Conservation (phyloP, 1,140 invertebrate species). For the Drosophila ficusphila region DNA sequence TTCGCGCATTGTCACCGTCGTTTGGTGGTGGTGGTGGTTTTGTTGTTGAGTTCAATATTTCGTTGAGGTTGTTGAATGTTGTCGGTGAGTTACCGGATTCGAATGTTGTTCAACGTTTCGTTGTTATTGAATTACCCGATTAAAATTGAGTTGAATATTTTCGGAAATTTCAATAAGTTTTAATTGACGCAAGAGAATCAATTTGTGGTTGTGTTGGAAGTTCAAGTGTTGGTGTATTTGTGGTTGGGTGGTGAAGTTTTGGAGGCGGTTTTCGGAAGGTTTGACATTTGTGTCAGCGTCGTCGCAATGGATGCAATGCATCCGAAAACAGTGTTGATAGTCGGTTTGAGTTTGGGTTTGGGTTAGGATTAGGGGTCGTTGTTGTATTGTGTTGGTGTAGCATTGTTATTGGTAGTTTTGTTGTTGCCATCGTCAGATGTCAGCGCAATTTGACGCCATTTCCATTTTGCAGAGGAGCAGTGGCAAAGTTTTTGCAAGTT, state of each 20-base stretch:
- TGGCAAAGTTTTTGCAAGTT: slow-evolving; percentile 70
- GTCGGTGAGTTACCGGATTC: background rate
- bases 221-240: background rate
- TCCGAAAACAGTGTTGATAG: slow-evolving; percentile 17
- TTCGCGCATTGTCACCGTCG: slow-evolving; percentile 39
- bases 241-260: background rate
- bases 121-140: slow-evolving; percentile 15
- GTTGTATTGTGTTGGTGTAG: slow-evolving; percentile 13
- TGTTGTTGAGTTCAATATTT: background rate
- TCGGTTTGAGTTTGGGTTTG: slow-evolving; percentile 19
- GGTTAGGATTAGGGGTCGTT: slow-evolving; percentile 12
- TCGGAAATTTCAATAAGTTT: background rate
- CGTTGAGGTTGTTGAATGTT: slow-evolving; percentile 18
- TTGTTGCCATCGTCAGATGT: slow-evolving; percentile 70
- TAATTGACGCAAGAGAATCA: background rate
- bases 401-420: slow-evolving; percentile 30
- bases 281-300: slow-evolving; percentile 57
- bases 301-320: slow-evolving; percentile 61
- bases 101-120: background rate
- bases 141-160: slow-evolving; percentile 36
- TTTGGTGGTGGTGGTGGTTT: background rate
- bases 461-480: slow-evolving; percentile 57
- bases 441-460: slow-evolving; percentile 83
- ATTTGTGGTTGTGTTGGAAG: background rate
- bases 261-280: slow-evolving; percentile 13